These are phyloP conservation scores for Todiramphus saurophagus DNA, from an alignment of 2,113 vertebrate genomes.

Conservation along the genomic window DNA sequence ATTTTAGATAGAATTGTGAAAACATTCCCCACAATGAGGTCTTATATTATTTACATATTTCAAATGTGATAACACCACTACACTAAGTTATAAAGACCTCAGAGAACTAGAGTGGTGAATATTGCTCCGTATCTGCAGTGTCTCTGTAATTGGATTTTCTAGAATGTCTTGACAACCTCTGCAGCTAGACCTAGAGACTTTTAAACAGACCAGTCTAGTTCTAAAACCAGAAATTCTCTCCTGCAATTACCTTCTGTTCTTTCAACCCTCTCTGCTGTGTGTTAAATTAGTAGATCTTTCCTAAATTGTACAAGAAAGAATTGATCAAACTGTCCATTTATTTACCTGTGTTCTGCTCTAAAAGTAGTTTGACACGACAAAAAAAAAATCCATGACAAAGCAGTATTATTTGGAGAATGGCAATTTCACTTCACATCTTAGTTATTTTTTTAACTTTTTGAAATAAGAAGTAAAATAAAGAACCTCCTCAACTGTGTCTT, in stretches of 20 bases:
- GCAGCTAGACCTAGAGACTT: background rate
- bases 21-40: background rate
- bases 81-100: background rate
- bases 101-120: background rate
- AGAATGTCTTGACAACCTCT: background rate
- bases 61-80: background rate
- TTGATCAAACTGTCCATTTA: background rate
- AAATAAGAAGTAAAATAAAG: background rate
- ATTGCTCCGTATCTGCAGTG: background rate
- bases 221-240: background rate
- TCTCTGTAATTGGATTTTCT: background rate
- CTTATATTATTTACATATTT: background rate
- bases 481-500: background rate
- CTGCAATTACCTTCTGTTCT: background rate
- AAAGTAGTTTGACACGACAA: background rate
- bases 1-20: background rate
- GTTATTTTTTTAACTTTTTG: background rate
- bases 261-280: background rate
- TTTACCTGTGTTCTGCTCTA: background rate
- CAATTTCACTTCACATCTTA: background rate
- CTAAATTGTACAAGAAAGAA: background rate
- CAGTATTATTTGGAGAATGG: background rate
- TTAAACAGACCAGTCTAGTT: background rate
- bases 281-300: background rate
- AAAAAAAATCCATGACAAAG: background rate